Conservation (phyloP, 2,797 vertebrate species). For the Helostoma temminkii region DNA sequence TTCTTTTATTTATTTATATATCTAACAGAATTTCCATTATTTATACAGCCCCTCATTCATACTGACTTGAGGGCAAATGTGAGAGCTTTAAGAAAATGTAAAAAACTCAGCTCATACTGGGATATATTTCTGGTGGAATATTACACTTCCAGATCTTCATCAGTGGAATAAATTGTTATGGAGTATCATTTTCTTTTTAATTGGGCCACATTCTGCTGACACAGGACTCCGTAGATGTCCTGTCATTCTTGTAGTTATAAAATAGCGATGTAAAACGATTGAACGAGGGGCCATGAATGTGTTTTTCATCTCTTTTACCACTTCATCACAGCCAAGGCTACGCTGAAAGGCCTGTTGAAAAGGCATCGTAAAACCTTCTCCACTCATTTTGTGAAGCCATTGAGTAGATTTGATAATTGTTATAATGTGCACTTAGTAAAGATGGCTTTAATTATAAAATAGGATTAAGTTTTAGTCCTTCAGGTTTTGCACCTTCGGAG, state of each 20-base stretch:
- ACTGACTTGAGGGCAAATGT: slow-evolving; percentile 49
- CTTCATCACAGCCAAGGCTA: slow-evolving; percentile 38
- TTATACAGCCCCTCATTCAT: slow-evolving; percentile 51
- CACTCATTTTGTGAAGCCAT: slow-evolving; percentile 28
- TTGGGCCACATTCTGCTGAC: slow-evolving; percentile 53
- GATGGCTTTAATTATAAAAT: slow-evolving; percentile 30
- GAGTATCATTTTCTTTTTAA: slow-evolving; percentile 52
- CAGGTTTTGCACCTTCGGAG: slow-evolving; percentile 12
- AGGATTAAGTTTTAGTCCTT: slow-evolving; percentile 16
- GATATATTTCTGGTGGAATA: slow-evolving; percentile 31
- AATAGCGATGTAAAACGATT: slow-evolving; percentile 31
- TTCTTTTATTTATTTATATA: slow-evolving; percentile 49
- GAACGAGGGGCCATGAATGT: slow-evolving; percentile 3
- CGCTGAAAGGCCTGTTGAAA: slow-evolving; percentile 40
- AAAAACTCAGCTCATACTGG: neutral
- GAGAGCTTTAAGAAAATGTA: slow-evolving; percentile 51
- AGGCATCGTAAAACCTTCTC: slow-evolving; percentile 26
- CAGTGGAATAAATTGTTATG: slow-evolving; percentile 46
- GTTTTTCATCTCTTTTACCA: slow-evolving; percentile 38
- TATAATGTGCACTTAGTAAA: slow-evolving; percentile 22
- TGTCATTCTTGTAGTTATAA: slow-evolving; percentile 38
- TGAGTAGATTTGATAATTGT: slow-evolving; percentile 39
- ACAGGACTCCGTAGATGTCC: slow-evolving; percentile 40
- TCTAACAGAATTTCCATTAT: slow-evolving; percentile 70
- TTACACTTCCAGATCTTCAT: slow-evolving; percentile 58